A percentile compares a stretch with the other conserved stretches of the same genome.
These are phyloP conservation scores for Cettia cetti DNA, from an alignment of 2,113 vertebrate species.

Conservation along the genomic window DNA sequence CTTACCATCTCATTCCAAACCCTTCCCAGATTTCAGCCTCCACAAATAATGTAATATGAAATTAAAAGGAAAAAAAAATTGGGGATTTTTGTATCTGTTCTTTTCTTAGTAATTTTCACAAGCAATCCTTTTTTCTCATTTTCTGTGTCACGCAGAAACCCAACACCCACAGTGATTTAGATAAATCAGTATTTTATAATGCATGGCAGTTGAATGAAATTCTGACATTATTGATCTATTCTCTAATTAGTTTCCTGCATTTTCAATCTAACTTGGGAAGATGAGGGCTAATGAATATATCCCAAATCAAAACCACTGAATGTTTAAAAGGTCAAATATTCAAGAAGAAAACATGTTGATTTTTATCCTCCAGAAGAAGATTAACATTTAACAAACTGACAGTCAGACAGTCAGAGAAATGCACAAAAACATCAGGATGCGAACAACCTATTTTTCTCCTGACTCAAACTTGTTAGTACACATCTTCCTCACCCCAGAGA, in stretches of 20 bases:
- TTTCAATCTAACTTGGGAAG: neutral
- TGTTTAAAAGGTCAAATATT: constrained; percentile 46
- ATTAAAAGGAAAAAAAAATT: neutral
- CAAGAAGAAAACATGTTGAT: neutral
- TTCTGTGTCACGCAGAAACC: neutral
- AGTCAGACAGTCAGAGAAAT: neutral
- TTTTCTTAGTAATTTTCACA: neutral
- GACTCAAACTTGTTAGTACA: neutral
- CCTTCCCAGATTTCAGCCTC: neutral
- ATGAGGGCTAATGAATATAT: neutral
- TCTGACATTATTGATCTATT: constrained; percentile 20
- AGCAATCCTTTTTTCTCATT: neutral
- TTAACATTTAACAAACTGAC: constrained; percentile 14
- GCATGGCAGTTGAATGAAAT: neutral
- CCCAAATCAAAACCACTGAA: neutral
- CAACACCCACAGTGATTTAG: neutral
- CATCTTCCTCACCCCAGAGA: neutral
- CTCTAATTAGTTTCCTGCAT: constrained; percentile 15
- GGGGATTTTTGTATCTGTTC: neutral
- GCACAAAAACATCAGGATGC: neutral
- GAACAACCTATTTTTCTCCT: neutral
- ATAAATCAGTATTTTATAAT: neutral
- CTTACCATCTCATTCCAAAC: neutral
- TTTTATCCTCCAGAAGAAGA: neutral
- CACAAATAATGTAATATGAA: neutral